phyloP scores from a whole-genome alignment of 2,888 invertebrate genomes.

The Chouioia cunea region DNA sequence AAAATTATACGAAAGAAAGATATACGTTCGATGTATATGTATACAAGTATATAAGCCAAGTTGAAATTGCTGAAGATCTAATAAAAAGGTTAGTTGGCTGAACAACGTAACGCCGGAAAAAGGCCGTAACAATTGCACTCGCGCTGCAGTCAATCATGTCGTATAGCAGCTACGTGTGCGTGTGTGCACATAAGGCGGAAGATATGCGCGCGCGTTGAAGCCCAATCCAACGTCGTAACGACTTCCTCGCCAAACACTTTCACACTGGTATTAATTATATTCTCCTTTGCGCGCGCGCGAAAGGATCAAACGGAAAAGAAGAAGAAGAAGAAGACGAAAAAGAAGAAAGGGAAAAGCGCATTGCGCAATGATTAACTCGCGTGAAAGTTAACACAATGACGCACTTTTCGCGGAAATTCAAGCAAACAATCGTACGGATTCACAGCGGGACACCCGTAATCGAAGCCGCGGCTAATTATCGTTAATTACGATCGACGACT shows the following conservation, averaged over 20 bases:
- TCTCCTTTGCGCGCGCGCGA: no score
- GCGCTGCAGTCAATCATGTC: no score
- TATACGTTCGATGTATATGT: no score
- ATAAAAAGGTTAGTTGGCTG: background rate
- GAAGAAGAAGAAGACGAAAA: background rate
- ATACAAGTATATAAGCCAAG: no score
- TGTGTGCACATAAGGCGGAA: slow-evolving; percentile 4
- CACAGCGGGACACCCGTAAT: no score
- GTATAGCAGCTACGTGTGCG: no score
- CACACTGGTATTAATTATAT: no score
- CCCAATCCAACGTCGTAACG: slow-evolving; percentile 25
- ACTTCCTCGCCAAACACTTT: slow-evolving; percentile 36
- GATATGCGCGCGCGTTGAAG: background rate
- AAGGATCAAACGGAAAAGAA: background rate
- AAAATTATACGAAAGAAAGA: no score
- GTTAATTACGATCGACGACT: slow-evolving; percentile 55
- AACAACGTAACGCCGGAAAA: slow-evolving; percentile 37
- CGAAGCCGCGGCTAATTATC: slow-evolving; percentile 53
- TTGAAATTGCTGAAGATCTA: background rate
- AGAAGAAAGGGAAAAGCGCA: background rate
- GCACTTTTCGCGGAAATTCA: slow-evolving; percentile 25
- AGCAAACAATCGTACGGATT: slow-evolving; percentile 2
- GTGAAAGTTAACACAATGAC: slow-evolving; percentile 22
- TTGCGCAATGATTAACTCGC: slow-evolving; percentile 27
- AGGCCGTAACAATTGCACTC: slow-evolving; percentile 31